Evolutionary conservation across 2,113 vertebrate genomes (phyloP).

Genomic region (Monopterus albus): DNA sequence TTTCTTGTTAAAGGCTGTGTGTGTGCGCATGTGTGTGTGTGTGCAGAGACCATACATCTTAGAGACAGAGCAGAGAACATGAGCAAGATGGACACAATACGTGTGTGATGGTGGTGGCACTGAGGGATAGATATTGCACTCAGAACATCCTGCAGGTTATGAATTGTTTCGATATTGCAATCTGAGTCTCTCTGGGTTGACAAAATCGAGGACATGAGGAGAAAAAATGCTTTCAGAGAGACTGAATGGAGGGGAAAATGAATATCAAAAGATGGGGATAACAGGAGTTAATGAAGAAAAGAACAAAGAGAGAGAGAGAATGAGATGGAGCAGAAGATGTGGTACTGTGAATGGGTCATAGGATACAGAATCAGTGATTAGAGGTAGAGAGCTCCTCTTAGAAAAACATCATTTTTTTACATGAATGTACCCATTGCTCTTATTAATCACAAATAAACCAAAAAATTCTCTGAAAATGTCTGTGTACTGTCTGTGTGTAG

Average conservation of each 20-base stretch:
- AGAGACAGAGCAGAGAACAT: conserved; percentile 25
- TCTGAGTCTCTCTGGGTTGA: conserved; percentile 41
- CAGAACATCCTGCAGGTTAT: conserved; percentile 59
- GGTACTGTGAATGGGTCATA: conserved; percentile 8
- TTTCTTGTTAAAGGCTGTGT: conserved; percentile 25
- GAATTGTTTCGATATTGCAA: conserved; percentile 67
- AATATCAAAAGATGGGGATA: conserved; percentile 34
- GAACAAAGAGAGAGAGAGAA: conserved; percentile 7
- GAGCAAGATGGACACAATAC: conserved; percentile 15
- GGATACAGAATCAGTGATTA: conserved; percentile 1
- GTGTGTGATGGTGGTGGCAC: conserved; percentile 12
- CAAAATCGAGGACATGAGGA: conserved; percentile 23
- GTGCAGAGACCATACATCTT: neutral
- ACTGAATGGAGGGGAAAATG: conserved; percentile 13
- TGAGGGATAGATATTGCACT: conserved; percentile 55
- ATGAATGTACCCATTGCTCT: too few species aligned
- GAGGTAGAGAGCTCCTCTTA: neutral
- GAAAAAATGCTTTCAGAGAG: conserved; percentile 31
- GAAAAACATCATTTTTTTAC: conserved; percentile 3
- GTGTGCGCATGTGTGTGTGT: neutral
- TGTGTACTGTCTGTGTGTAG: too few species aligned
- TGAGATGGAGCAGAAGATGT: conserved; percentile 18
- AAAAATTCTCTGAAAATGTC: too few species aligned
- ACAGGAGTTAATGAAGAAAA: conserved; percentile 50
- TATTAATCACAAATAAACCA: too few species aligned